Conservation (phyloP, 2,797 vertebrate genomes). For the Pogoniulus pusillus region DNA sequence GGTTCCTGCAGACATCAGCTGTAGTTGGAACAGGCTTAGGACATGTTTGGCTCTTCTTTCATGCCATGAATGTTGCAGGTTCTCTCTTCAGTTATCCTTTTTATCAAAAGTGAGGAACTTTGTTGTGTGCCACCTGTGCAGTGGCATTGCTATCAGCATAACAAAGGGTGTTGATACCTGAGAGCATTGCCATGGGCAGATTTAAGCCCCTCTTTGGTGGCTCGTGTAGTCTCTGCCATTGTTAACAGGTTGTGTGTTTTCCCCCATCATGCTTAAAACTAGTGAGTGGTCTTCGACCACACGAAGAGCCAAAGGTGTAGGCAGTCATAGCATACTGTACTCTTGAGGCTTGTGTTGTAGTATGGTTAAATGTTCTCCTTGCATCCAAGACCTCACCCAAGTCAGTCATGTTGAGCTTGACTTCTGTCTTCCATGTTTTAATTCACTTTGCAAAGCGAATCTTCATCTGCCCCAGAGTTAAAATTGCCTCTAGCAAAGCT, state of each 20-base stretch:
- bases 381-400: neutral
- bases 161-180: rapidly evolving
- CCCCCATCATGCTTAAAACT: neutral
- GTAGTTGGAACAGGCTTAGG: neutral
- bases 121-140: neutral
- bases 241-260: neutral
- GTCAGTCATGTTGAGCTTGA: neutral
- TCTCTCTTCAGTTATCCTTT: neutral
- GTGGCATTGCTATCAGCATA: neutral
- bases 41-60: neutral
- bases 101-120: neutral
- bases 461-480: neutral
- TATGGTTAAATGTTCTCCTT: neutral
- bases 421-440: neutral
- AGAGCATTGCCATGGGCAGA: no score
- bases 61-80: neutral
- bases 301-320: neutral
- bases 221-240: neutral
- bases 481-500: neutral
- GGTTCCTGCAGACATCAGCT: neutral
- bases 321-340: neutral
- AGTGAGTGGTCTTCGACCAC: neutral
- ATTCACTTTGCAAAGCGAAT: neutral
- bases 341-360: neutral
- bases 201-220: neutral